These are phyloP conservation scores for Terebella lapidaria DNA, from an alignment of 2,888 invertebrate species.

Conservation along the genomic window DNA sequence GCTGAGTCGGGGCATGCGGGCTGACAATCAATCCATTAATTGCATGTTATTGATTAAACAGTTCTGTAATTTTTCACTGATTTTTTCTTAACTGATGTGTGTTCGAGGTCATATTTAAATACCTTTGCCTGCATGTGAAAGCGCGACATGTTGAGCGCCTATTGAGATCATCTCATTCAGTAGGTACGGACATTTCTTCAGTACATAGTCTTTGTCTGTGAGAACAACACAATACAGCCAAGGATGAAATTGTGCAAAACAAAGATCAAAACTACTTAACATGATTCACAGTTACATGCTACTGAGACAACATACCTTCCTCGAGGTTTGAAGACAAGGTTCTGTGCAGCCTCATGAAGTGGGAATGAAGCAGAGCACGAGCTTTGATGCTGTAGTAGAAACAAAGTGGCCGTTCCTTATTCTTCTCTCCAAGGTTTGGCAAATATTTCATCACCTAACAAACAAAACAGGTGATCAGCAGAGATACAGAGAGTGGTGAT, in stretches of 20 bases:
- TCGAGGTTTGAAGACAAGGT: slow-evolving; percentile 50
- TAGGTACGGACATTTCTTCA: slow-evolving; percentile 84
- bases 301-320: slow-evolving; percentile 39
- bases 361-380: slow-evolving; percentile 90
- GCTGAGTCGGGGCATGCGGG: slow-evolving; percentile 62
- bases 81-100: too few relatives aligned
- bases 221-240: slow-evolving; percentile 4
- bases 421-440: slow-evolving; percentile 89
- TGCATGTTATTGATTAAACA: too few relatives aligned
- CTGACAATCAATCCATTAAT: too few relatives aligned
- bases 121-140: slow-evolving; percentile 81
- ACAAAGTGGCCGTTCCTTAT: slow-evolving; percentile 90
- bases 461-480: too few relatives aligned
- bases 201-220: slow-evolving; percentile 52
- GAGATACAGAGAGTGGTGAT: too few relatives aligned
- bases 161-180: slow-evolving; percentile 97
- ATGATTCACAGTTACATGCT: too few relatives aligned
- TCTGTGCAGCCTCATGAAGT: slow-evolving; percentile 74
- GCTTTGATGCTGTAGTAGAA: slow-evolving; percentile 77
- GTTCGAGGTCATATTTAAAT: too few relatives aligned
- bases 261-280: background rate
- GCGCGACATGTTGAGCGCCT: slow-evolving; percentile 80
- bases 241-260: background rate
- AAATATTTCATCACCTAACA: slow-evolving; percentile 77
- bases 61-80: too few relatives aligned